A percentile compares a stretch with the other conserved stretches of the same genome.
Evolutionary conservation across 2,888 invertebrate species (phyloP).

Genomic region (Scaptomyza flava): DNA sequence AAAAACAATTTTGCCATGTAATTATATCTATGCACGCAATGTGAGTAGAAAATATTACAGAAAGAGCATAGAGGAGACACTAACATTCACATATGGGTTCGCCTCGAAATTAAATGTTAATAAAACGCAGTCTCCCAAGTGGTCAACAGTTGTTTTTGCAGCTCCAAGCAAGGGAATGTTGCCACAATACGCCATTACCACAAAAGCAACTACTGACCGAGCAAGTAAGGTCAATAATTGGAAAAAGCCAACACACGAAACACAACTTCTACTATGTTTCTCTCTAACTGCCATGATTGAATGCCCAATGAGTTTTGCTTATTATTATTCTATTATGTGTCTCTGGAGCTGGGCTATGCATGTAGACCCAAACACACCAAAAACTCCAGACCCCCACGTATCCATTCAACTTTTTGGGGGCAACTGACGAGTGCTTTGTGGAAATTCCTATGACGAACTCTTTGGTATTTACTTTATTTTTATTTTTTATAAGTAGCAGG

Average conservation of each 20-base stretch:
- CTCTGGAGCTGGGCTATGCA: constrained; percentile 13
- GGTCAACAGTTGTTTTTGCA: constrained; percentile 15
- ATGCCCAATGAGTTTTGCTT: constrained; percentile 28
- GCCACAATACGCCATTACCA: constrained; percentile 52
- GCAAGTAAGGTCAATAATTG: constrained; percentile 68
- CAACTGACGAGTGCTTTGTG: background rate
- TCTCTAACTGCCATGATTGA: constrained; percentile 12
- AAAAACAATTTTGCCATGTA: constrained; percentile 76
- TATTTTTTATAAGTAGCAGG: background rate
- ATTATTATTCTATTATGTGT: constrained; percentile 30
- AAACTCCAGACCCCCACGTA: constrained; percentile 6
- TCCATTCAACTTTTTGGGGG: constrained; percentile 24
- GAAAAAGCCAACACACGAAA: constrained; percentile 57
- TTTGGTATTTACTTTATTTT: background rate
- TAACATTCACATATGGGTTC: constrained; percentile 3
- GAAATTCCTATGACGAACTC: constrained; percentile 34
- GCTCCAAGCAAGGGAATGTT: constrained; percentile 40
- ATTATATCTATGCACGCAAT: constrained; percentile 79
- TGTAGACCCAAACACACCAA: background rate
- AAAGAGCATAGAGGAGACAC: background rate
- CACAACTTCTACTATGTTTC: constrained; percentile 1
- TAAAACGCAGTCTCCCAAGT: constrained; percentile 40
- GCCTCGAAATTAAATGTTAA: constrained; percentile 70
- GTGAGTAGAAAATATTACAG: background rate
- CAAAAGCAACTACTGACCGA: constrained; percentile 16